Base-by-base conservation (phyloP, 2,797 vertebrate species). In the Serranus cabrilla region DNA sequence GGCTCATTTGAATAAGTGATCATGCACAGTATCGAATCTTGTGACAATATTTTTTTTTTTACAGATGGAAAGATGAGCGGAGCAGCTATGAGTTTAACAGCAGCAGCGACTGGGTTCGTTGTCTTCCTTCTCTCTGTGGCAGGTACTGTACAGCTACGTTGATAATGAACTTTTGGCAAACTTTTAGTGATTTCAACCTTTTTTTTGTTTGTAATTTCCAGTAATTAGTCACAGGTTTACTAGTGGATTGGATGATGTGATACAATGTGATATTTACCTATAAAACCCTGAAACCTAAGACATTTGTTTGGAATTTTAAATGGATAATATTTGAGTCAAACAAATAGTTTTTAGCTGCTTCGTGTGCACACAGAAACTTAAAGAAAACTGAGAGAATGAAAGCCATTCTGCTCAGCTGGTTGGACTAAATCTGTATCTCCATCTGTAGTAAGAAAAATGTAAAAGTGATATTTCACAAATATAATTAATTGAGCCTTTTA, bases 51-150 rank as follows among this genome's bases (percentile, higher is more conserved):
- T 40, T 62, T 50, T 31, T 7, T 47, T 62, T 43, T 31, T 5
- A 52, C 39, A 21, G 18, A 4, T 23, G 16, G 14, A 42, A 21
- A 67, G 10, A 57, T 16, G 25, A 46, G 13, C 25, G 43, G 5
- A 61, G 16, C 49, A 71, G 67, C 43, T 7, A 64, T 74, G 71
- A 66, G 17, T 54, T 55, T 45, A 45, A 47, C 14, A 50, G 21
- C 74, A 47, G 37, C 39, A 50, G 11, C 34, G 10, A 50, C 57
- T 42, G 69, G 62, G 52, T 62, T 79, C 4, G 11, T 73, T 2
- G 1, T 55, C n/a, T 9, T 71, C 25, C 67, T 76, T 55, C 61
- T 76, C 25, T 25, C 54, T 20, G 4, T 61, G 7, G 25, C 57
- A 71, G 66, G 66, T 75, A 74, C 3, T 56, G 49, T 21, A 11